Conservation (phyloP, 2,797 vertebrate genomes). For the Pampus argenteus region DNA sequence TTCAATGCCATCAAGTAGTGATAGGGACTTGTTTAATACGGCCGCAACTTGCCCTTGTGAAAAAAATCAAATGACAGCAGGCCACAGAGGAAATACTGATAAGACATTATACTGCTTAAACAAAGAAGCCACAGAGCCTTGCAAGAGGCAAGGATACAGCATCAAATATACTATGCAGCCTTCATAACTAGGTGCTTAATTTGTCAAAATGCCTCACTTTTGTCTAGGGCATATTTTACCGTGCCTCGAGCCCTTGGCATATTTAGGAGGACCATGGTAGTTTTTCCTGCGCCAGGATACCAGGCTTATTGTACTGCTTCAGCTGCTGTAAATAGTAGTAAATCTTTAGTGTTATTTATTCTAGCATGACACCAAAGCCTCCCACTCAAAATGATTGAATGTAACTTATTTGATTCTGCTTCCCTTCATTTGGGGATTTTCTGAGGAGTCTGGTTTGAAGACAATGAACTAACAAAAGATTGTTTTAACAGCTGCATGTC, state of each 20-base stretch:
- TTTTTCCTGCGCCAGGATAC: constrained; percentile 79
- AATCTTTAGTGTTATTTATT: constrained; percentile 83
- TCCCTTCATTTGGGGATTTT: constrained; percentile 87
- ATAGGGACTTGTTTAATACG: constrained; percentile 80
- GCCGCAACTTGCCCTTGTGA: constrained; percentile 79
- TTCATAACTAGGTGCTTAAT: constrained; percentile 81
- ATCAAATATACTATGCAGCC: constrained; percentile 79
- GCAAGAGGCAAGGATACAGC: constrained; percentile 72
- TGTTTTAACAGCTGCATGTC: constrained; percentile 99
- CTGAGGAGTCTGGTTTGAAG: constrained; percentile 95
- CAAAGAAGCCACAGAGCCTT: constrained; percentile 40
- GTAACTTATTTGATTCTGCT: constrained; percentile 84
- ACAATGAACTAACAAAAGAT: constrained; percentile 99
- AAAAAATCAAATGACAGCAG: constrained; percentile 78
- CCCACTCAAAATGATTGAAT: constrained; percentile 78
- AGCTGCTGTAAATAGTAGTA: constrained; percentile 84
- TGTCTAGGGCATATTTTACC: constrained; percentile 74
- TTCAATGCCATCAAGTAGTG: constrained; percentile 71
- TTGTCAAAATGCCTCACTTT: constrained; percentile 81
- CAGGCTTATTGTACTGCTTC: constrained; percentile 81
- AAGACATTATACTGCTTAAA: constrained; percentile 69
- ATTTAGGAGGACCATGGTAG: constrained; percentile 75
- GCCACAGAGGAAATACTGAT: constrained; percentile 67
- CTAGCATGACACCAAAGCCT: constrained; percentile 83
- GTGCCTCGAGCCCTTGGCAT: constrained; percentile 73